Conservation (phyloP, 2,113 vertebrate species). For the Sporophila hypoxantha region DNA sequence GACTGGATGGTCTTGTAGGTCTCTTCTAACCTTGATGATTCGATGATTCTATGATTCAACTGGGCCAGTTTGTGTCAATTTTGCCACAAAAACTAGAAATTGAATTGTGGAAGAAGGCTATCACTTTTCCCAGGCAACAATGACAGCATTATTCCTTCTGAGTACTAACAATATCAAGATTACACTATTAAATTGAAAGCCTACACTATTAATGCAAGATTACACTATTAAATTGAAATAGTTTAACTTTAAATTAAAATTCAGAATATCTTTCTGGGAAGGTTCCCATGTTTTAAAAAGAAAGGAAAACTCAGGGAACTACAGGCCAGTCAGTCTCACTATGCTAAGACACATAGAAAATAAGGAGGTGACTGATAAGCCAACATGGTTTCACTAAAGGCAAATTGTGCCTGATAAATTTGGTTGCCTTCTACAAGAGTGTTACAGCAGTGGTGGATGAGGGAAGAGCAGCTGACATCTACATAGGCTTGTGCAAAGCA, state of each 20-base stretch:
- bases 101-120: not conserved
- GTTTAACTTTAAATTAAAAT: slow-evolving; percentile 4
- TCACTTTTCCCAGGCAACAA: not conserved
- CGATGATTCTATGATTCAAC: fast-evolving
- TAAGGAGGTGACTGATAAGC: not conserved
- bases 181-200: not conserved
- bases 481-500: not conserved
- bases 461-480: not conserved
- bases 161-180: not conserved
- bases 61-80: not conserved
- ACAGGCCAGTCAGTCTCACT: not conserved
- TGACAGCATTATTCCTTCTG: not conserved
- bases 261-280: not conserved
- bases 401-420: not conserved
- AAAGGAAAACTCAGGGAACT: not conserved
- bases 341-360: not conserved
- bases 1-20: not conserved
- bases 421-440: not conserved
- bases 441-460: not conserved
- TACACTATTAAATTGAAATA: not conserved
- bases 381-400: not conserved
- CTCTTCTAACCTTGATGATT: not conserved
- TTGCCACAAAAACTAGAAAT: not conserved
- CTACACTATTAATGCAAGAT: not conserved
- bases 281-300: not conserved